Base-by-base conservation (phyloP, 1,140 invertebrate genomes). In the Nymphalis io region DNA sequence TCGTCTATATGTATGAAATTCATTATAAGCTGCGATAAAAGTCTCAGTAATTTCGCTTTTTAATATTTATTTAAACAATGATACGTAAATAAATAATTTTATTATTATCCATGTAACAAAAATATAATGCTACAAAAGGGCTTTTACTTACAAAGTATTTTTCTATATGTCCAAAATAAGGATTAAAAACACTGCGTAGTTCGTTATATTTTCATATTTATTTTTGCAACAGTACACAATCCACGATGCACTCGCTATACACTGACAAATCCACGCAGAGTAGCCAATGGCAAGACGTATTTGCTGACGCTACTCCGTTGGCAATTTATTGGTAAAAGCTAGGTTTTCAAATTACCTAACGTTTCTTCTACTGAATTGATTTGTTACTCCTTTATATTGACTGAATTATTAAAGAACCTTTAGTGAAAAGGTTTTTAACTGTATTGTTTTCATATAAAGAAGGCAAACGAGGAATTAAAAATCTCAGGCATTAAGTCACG, bases 251-350 rank as follows among this genome's bases (percentile, higher is more conserved):
- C 64, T 72, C 72, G 42, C 69, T 73, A 63, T 72, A 76, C 71
- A 80, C 73, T 79, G 74, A 76, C 77, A 79, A 76, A 78, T 80
- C 74, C 78, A 70, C 72, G 74, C 74, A 70, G 74, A 79, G 72
- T 78, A 76, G 76, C 79, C 79, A 75, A 78, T 78, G 70, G 73
- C 70, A 73, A 79, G 75, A 76, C 78, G 70, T 80, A 78, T 78
- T 80, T 79, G 79, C 76, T 74, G 72, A 77, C 72, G 73, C 63
- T 81, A 77, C 76, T 59, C 60, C 65, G 72, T 76, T 67, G 67
- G 58, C 72, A 65, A 73, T 70, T 59, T 67, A 74, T 70, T 68
- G 68, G 62, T 42, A 46, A 57, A 70, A 65, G 73, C 66, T 74
- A 74, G 69, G 75, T 74, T 74, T 76, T 74, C 70, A 74, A 71